A percentile compares a stretch with the other conserved stretches of the same genome.
Evolutionary conservation across 2,797 vertebrate species (phyloP).

Genomic region (Thaleichthys pacificus): DNA sequence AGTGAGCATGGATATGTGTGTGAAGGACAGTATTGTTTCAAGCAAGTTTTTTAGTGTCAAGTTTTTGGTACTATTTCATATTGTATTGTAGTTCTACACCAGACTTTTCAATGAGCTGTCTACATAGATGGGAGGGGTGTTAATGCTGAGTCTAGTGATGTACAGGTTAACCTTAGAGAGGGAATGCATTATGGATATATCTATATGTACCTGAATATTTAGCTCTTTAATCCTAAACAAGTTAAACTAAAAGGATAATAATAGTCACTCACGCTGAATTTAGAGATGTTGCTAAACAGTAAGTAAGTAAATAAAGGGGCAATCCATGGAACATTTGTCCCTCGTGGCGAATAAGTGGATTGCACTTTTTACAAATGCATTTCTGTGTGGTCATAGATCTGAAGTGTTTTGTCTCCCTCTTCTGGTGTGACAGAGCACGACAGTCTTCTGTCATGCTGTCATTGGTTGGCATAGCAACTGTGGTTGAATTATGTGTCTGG

Average conservation of each 20-base stretch:
- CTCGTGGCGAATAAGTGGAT: conserved; percentile 41
- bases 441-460: conserved; percentile 44
- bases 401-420: conserved; percentile 46
- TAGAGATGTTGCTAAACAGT: conserved; percentile 64
- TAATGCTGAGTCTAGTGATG: conserved; percentile 55
- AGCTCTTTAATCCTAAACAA: conserved; percentile 59
- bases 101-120: conserved; percentile 68
- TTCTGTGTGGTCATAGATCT: conserved; percentile 60
- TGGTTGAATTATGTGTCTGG: conserved; percentile 67
- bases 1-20: conserved; percentile 46
- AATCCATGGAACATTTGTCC: conserved; percentile 49
- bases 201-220: conserved; percentile 71
- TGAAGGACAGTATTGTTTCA: conserved; percentile 66
- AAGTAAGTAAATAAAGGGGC: conserved; percentile 52
- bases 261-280: conserved; percentile 62
- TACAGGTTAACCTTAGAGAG: conserved; percentile 65
- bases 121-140: conserved; percentile 49
- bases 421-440: conserved; percentile 54
- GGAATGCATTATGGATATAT: conserved; percentile 66
- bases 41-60: conserved; percentile 69
- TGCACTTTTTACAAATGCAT: conserved; percentile 64
- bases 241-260: conserved; percentile 54
- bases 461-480: conserved; percentile 70
- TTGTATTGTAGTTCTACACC: conserved; percentile 66
- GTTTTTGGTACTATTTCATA: conserved; percentile 73